A percentile compares a stretch with the other conserved stretches of the same genome.
These are phyloP conservation scores for Pterobdella sp. DNA, from an alignment of 2,888 invertebrate genomes.

Conservation along the genomic window DNA sequence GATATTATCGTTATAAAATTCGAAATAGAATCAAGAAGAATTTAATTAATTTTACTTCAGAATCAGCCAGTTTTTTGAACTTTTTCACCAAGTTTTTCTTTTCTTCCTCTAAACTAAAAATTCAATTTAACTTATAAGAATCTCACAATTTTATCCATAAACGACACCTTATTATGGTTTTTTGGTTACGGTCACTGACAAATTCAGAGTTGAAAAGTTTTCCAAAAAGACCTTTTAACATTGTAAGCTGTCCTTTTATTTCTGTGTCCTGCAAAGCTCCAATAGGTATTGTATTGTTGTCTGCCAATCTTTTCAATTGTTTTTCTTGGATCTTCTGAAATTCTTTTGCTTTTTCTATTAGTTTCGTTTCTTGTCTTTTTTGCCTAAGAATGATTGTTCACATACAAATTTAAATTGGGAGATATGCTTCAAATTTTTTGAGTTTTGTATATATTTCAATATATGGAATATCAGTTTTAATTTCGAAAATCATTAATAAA, in stretches of 20 bases:
- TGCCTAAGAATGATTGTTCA: too few relatives aligned
- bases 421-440: too few relatives aligned
- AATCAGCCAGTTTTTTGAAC: conserved; percentile 49
- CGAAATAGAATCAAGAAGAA: too few relatives aligned
- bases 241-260: not conserved
- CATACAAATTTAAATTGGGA: too few relatives aligned
- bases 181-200: not conserved
- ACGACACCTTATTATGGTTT: not conserved
- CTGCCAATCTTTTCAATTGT: conserved; percentile 46
- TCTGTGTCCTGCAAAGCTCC: not conserved
- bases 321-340: conserved; percentile 43
- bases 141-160: not conserved
- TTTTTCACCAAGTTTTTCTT: conserved; percentile 48
- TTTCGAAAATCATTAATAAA: not conserved
- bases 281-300: conserved; percentile 24
- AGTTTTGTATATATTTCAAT: too few relatives aligned
- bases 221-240: not conserved
- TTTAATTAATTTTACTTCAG: conserved; percentile 49
- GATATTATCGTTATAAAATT: too few relatives aligned
- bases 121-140: not conserved
- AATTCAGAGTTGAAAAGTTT: not conserved
- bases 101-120: conserved; percentile 48
- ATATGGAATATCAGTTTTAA: not conserved
- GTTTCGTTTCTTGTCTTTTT: conserved; percentile 45
- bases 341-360: conserved; percentile 46